Evolutionary conservation across 2,113 vertebrate species (phyloP).

Genomic region (Prochilodus magdalenae): DNA sequence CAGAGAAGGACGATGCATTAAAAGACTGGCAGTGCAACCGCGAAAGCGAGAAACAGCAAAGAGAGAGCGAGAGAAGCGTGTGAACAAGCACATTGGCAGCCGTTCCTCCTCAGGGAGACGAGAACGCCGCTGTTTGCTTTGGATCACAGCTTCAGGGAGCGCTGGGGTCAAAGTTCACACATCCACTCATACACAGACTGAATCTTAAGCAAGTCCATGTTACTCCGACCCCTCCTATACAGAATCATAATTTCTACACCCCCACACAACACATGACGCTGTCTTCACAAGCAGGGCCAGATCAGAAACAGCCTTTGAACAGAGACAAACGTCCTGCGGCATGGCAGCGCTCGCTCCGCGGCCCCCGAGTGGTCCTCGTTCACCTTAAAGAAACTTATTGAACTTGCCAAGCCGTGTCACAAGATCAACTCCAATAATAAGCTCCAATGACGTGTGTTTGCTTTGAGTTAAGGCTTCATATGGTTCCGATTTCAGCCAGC

Average conservation of each 20-base stretch:
- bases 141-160: conserved; percentile 41
- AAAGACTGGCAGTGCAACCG: not conserved
- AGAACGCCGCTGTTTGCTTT: conserved; percentile 51
- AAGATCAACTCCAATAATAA: conserved; percentile 43
- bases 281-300: not conserved
- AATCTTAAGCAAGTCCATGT: conserved; percentile 33
- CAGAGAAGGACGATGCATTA: not conserved
- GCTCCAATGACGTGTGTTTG: conserved; percentile 37
- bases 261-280: not conserved
- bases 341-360: conserved; percentile 19
- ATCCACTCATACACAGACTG: not conserved
- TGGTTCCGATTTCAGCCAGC: conserved; percentile 21
- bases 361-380: conserved; percentile 24
- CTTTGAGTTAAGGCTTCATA: conserved; percentile 37
- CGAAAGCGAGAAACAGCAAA: conserved; percentile 5
- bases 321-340: conserved; percentile 5
- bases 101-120: conserved; percentile 40
- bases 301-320: conserved; percentile 26
- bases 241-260: not conserved
- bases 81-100: conserved; percentile 26
- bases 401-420: conserved; percentile 46
- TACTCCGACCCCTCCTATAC: conserved; percentile 34
- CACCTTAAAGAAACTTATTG: conserved; percentile 32
- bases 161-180: conserved; percentile 39
- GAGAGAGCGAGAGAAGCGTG: conserved; percentile 13